Evolutionary conservation across 2,113 vertebrate species (phyloP).

Genomic region (Triplophysa tibetana): DNA sequence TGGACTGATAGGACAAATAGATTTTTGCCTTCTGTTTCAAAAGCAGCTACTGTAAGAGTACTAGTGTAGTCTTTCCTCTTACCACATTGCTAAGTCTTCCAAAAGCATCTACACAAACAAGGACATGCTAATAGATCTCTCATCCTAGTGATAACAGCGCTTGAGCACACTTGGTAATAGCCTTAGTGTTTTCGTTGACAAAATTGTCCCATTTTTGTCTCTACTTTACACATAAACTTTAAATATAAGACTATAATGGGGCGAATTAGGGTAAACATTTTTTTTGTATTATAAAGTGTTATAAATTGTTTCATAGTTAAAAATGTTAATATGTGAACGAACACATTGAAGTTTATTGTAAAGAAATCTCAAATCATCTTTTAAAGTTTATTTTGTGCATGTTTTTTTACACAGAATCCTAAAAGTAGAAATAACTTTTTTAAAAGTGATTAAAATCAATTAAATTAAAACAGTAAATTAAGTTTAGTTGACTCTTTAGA

Average conservation of each 20-base stretch:
- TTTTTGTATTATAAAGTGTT: neutral
- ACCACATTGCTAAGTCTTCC: neutral
- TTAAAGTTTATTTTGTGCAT: too few species aligned
- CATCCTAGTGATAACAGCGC: constrained; percentile 33
- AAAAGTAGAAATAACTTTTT: too few species aligned
- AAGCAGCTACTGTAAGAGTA: neutral
- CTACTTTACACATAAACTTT: neutral
- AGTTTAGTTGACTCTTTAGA: too few species aligned
- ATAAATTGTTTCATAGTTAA: neutral
- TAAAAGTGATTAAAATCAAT: too few species aligned
- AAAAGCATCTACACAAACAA: constrained; percentile 45
- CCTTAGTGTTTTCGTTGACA: constrained; percentile 1
- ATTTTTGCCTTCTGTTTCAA: neutral
- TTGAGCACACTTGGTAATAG: constrained; percentile 36
- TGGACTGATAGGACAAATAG: neutral
- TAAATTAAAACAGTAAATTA: too few species aligned
- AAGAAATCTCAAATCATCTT: too few species aligned
- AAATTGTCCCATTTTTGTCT: neutral
- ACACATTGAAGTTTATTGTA: neutral
- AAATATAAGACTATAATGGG: neutral
- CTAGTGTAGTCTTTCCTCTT: neutral
- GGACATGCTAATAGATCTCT: constrained; percentile 46
- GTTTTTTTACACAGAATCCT: too few species aligned
- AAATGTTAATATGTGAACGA: neutral
- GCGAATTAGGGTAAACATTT: too few species aligned